Conservation (phyloP, 64 coral and sea anemone species). For the Montipora sp. region DNA sequence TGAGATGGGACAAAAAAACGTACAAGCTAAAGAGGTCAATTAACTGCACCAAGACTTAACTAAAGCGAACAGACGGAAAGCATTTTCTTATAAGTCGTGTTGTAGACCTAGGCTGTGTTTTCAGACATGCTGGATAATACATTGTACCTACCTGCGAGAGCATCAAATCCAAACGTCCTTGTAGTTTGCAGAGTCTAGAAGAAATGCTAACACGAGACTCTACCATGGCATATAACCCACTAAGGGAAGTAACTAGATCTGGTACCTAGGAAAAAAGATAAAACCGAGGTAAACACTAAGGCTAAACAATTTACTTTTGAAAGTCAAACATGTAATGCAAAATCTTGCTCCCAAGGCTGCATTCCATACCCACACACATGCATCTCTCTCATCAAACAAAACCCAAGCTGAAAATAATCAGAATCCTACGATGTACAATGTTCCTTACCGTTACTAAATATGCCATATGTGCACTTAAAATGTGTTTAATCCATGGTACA, state of each 20-base stretch:
- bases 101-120: no score
- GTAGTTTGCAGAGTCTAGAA: conserved; percentile 90
- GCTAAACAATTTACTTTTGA: background rate
- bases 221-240: conserved; percentile 91
- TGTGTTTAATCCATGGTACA: conserved; percentile 79
- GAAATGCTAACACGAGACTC: conserved; percentile 87
- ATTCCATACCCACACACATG: no score
- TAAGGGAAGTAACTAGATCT: conserved; percentile 80
- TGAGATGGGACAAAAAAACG: no score
- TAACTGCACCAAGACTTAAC: no score
- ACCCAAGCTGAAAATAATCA: no score
- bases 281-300: background rate
- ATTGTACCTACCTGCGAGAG: conserved; percentile 78
- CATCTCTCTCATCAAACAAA: no score
- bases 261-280: conserved; percentile 61
- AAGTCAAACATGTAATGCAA: no score
- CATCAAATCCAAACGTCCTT: conserved; percentile 93
- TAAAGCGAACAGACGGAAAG: no score
- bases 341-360: no score
- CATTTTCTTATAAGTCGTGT: no score
- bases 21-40: no score
- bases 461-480: conserved; percentile 91
- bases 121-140: background rate
- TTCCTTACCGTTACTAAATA: conserved; percentile 98
- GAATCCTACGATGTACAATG: no score